Conservation (phyloP, 1,140 invertebrate genomes). For the Hestina assimilis region DNA sequence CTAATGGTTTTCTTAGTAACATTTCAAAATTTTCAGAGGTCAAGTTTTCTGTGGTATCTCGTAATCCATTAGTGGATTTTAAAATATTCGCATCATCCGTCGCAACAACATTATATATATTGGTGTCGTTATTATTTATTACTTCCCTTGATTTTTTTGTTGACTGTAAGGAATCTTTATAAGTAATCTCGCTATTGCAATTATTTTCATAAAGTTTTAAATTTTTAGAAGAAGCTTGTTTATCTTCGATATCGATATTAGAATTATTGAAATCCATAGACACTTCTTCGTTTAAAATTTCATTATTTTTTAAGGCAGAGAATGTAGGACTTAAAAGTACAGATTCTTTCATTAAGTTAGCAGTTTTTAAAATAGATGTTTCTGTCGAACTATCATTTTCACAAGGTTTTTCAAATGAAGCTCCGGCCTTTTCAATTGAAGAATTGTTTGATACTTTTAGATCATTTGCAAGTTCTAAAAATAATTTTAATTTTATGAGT, state of each 20-base stretch:
- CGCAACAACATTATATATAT: neutral
- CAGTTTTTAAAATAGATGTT: conserved; percentile 64
- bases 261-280: neutral
- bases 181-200: neutral
- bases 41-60: neutral
- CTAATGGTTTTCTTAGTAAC: neutral
- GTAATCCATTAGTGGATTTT: neutral
- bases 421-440: neutral
- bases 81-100: neutral
- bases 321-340: conserved; percentile 65
- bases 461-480: conserved; percentile 3
- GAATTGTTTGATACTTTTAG: neutral
- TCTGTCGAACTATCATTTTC: conserved; percentile 12
- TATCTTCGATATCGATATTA: neutral
- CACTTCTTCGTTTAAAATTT: neutral
- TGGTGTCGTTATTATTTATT: neutral
- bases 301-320: conserved; percentile 24
- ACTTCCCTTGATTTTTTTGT: neutral
- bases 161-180: neutral
- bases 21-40: neutral
- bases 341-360: conserved; percentile 63
- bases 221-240: neutral
- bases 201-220: neutral
- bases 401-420: neutral
- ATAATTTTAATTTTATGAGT: conserved; percentile 2